Evolutionary conservation across 2,888 invertebrate genomes (phyloP).

Genomic region (Oscheius onirici): DNA sequence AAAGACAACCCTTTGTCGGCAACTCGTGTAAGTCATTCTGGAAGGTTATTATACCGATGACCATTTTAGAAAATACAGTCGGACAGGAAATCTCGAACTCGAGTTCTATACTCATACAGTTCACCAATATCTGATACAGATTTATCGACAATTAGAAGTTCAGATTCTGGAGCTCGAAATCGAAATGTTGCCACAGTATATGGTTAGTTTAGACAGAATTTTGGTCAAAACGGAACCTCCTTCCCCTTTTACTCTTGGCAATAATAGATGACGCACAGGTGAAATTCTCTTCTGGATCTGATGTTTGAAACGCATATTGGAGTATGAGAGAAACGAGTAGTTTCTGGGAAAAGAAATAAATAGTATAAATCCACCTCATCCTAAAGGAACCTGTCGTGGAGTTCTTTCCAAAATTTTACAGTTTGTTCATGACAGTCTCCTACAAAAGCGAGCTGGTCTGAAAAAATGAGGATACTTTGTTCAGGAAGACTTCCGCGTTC

Average conservation of each 20-base stretch:
- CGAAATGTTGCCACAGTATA: constrained; percentile 20
- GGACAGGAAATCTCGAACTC: constrained; percentile 13
- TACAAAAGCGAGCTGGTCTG: too few relatives aligned
- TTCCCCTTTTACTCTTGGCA: too few relatives aligned
- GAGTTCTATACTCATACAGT: constrained; percentile 20
- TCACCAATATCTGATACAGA: constrained; percentile 21
- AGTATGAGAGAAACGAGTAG: too few relatives aligned
- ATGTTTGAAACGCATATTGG: too few relatives aligned
- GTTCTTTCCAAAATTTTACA: too few relatives aligned
- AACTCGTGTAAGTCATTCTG: constrained; percentile 32
- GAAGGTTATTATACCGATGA: too few relatives aligned
- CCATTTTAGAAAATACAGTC: constrained; percentile 22
- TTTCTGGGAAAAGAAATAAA: too few relatives aligned
- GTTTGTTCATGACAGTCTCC: too few relatives aligned
- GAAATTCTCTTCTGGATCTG: too few relatives aligned
- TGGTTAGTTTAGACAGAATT: neutral
- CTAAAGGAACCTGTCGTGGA: too few relatives aligned
- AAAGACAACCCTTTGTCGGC: constrained; percentile 30
- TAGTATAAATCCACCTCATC: too few relatives aligned
- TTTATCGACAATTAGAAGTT: constrained; percentile 22
- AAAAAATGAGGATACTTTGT: neutral
- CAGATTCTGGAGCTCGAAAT: constrained; percentile 18
- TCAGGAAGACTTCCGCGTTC: constrained; percentile 33
- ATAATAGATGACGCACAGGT: too few relatives aligned
- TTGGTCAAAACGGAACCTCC: neutral